A percentile compares a stretch with the other conserved stretches of the same genome.
Conservation (phyloP, 2,888 invertebrate species). For the Dermolepida albohirtum region DNA sequence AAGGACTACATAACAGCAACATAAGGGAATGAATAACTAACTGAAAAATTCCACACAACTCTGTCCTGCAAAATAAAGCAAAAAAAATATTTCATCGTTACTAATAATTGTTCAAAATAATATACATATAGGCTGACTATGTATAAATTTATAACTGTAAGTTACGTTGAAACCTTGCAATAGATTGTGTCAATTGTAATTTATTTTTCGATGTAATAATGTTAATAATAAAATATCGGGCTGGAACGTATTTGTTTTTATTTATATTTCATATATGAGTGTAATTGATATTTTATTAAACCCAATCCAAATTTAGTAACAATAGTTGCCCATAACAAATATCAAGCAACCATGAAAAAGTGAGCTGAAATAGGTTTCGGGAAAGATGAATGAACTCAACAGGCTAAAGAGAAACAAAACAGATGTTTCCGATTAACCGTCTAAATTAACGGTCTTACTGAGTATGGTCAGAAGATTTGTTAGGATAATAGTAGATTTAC, state of each 20-base stretch:
- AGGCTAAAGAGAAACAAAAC: too few species aligned
- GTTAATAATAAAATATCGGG: slow-evolving; percentile 46
- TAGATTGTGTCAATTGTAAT: slow-evolving; percentile 53
- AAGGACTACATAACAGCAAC: slow-evolving; percentile 52
- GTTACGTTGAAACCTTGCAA: slow-evolving; percentile 44
- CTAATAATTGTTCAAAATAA: slow-evolving; percentile 39
- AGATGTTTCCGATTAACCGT: too few species aligned
- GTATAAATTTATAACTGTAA: slow-evolving; percentile 46
- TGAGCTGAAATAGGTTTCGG: too few species aligned
- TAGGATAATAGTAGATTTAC: too few species aligned
- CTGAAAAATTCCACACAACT: slow-evolving; percentile 12
- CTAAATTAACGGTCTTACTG: too few species aligned
- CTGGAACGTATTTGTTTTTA: slow-evolving; percentile 46
- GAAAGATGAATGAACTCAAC: too few species aligned
- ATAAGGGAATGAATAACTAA: slow-evolving; percentile 19
- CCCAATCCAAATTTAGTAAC: too few species aligned
- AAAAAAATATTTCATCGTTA: slow-evolving; percentile 43
- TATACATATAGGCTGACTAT: slow-evolving; percentile 47
- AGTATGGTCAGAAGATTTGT: too few species aligned
- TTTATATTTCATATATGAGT: too few species aligned
- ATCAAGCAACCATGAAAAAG: too few species aligned
- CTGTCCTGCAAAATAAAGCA: slow-evolving; percentile 40
- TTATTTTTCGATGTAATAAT: slow-evolving; percentile 48
- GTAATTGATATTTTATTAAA: too few species aligned
- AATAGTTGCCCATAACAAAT: too few species aligned